These are phyloP conservation scores for Zapus hudsonius DNA, from an alignment of 2,113 vertebrate species.

Conservation along the genomic window DNA sequence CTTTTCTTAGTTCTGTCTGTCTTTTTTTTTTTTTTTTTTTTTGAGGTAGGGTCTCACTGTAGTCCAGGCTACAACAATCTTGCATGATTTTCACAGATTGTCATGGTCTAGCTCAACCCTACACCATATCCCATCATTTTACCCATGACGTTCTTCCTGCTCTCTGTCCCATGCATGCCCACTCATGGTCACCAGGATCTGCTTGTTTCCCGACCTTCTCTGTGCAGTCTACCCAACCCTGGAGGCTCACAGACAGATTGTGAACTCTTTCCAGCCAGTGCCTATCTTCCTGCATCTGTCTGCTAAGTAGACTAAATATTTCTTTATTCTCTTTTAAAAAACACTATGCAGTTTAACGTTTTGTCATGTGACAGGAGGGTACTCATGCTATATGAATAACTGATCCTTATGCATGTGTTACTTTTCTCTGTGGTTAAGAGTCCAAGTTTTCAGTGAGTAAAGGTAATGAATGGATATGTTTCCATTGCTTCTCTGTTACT, in stretches of 20 bases:
- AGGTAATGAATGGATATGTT: not conserved
- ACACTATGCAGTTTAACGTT: not conserved
- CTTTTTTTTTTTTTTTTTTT: no score
- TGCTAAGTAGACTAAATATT: not conserved
- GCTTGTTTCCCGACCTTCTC: not conserved
- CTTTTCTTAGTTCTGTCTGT: not conserved
- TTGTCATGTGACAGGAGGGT: not conserved
- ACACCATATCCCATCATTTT: not conserved
- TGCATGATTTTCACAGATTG: not conserved
- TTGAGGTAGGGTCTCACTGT: no score
- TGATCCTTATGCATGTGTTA: not conserved
- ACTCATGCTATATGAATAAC: not conserved
- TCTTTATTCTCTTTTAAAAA: not conserved
- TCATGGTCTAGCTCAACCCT: not conserved
- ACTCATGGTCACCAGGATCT: not conserved
- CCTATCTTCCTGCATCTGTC: not conserved
- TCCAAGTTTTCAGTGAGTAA: not conserved
- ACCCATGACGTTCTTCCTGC: not conserved
- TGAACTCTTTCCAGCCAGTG: not conserved
- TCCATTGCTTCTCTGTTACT: conserved; percentile 11
- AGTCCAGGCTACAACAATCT: no score
- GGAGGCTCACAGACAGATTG: not conserved
- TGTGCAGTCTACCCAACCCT: not conserved
- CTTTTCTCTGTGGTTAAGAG: not conserved
- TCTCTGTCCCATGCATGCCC: no score